These are phyloP conservation scores for Cataglyphis albicans DNA, from an alignment of 2,888 invertebrate species.

Conservation along the genomic window DNA sequence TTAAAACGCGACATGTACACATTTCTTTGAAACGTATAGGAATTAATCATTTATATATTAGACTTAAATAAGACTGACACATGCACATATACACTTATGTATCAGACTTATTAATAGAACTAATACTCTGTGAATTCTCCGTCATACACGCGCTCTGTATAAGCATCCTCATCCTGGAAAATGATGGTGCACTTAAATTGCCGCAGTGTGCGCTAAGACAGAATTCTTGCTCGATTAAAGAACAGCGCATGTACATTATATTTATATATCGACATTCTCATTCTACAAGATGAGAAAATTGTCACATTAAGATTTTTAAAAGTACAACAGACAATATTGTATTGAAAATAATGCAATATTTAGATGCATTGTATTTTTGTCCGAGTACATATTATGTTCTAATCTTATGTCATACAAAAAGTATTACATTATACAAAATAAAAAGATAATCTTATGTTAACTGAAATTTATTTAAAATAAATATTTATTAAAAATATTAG, in stretches of 20 bases:
- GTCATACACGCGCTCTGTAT: conserved; percentile 46
- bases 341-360: conserved; percentile 21
- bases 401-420: conserved; percentile 64
- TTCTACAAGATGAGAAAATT: conserved; percentile 60
- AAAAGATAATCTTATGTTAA: conserved; percentile 36
- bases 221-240: conserved; percentile 52
- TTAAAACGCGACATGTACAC: conserved; percentile 69
- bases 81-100: conserved; percentile 48
- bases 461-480: conserved; percentile 55
- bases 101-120: conserved; percentile 63
- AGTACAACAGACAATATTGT: conserved; percentile 65
- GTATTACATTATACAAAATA: conserved; percentile 61
- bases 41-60: conserved; percentile 72
- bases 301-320: conserved; percentile 70
- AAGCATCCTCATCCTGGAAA: conserved; percentile 34
- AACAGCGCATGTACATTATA: conserved; percentile 69
- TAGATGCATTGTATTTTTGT: conserved; percentile 69
- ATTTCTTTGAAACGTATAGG: conserved; percentile 65
- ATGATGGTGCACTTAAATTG: conserved; percentile 57
- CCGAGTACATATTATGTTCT: conserved; percentile 66
- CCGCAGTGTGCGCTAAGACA: conserved; percentile 21
- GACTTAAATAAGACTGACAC: conserved; percentile 76
- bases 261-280: conserved; percentile 70
- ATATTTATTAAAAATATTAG: not conserved
- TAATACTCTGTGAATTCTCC: conserved; percentile 67